Evolutionary conservation across 2,797 vertebrate genomes (phyloP).

Genomic region (Rhadinocentrus ornatus): DNA sequence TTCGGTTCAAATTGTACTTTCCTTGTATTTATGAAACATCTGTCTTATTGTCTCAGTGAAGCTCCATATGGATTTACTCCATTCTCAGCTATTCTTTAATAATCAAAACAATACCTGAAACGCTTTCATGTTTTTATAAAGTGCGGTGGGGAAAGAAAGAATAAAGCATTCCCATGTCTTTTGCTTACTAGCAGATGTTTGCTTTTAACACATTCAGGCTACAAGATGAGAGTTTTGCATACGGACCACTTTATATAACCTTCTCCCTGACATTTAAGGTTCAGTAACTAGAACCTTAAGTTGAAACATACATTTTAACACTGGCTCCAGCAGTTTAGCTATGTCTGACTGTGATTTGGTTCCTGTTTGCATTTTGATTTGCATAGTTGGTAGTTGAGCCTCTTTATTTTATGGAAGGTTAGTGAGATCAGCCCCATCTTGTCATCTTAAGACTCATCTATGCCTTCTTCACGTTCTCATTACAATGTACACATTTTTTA

Average conservation of each 20-base stretch:
- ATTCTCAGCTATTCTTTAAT: slow-evolving; percentile 21
- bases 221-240: slow-evolving; percentile 43
- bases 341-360: slow-evolving; percentile 5
- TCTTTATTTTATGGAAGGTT: slow-evolving; percentile 42
- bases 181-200: slow-evolving; percentile 27
- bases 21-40: slow-evolving; percentile 25
- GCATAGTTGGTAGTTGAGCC: slow-evolving; percentile 31
- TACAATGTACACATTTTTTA: slow-evolving; percentile 39
- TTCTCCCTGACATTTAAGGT: slow-evolving; percentile 35
- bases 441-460: slow-evolving; percentile 47
- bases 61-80: slow-evolving; percentile 20
- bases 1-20: slow-evolving; percentile 27
- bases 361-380: slow-evolving; percentile 30
- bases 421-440: slow-evolving; percentile 35
- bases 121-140: slow-evolving; percentile 7
- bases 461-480: slow-evolving; percentile 49
- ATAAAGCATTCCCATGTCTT: slow-evolving; percentile 1
- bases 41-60: slow-evolving; percentile 25
- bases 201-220: slow-evolving; percentile 37
- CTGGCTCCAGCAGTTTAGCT: slow-evolving; percentile 6
- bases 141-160: slow-evolving; percentile 5
- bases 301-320: slow-evolving; percentile 36
- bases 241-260: slow-evolving; percentile 38
- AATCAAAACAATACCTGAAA: slow-evolving; percentile 20
- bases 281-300: slow-evolving; percentile 16